These are phyloP conservation scores for Drosophila repleta DNA, from an alignment of 1,140 invertebrate genomes.

Conservation along the genomic window DNA sequence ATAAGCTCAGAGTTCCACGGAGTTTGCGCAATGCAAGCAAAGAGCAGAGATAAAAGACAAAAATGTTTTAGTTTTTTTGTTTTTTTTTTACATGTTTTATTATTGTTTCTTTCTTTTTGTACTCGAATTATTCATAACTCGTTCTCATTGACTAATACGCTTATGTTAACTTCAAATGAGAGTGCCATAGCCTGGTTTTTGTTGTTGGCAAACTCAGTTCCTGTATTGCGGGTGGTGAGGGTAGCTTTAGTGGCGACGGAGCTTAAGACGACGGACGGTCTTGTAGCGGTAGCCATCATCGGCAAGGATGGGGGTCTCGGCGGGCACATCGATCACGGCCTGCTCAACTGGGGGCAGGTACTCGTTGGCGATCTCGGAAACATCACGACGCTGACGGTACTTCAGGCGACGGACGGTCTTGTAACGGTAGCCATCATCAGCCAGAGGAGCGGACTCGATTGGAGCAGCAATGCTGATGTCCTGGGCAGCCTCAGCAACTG, in stretches of 20 bases:
- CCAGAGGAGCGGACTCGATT: conserved; percentile 34
- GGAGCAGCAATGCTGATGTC: conserved; percentile 29
- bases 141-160: conserved; percentile 76
- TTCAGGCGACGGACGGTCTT: conserved; percentile 64
- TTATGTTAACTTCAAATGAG: conserved; percentile 64
- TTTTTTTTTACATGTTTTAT: conserved; percentile 46
- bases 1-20: background rate
- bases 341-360: conserved; percentile 64
- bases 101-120: conserved; percentile 67
- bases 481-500: conserved; percentile 47
- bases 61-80: conserved; percentile 46
- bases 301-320: conserved; percentile 60
- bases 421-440: conserved; percentile 75
- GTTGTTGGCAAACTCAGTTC: conserved; percentile 58
- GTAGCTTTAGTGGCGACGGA: conserved; percentile 63
- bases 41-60: conserved; percentile 2
- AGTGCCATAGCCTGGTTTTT: conserved; percentile 28
- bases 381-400: conserved; percentile 67
- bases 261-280: conserved; percentile 74
- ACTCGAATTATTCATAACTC: conserved; percentile 71
- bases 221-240: conserved; percentile 31
- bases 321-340: conserved; percentile 71
- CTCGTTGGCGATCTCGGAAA: conserved; percentile 55
- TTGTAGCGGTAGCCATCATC: conserved; percentile 81
- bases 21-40: conserved; percentile 31